phyloP scores from a whole-genome alignment of 2,113 vertebrate species.

The Prunella himalayana region DNA sequence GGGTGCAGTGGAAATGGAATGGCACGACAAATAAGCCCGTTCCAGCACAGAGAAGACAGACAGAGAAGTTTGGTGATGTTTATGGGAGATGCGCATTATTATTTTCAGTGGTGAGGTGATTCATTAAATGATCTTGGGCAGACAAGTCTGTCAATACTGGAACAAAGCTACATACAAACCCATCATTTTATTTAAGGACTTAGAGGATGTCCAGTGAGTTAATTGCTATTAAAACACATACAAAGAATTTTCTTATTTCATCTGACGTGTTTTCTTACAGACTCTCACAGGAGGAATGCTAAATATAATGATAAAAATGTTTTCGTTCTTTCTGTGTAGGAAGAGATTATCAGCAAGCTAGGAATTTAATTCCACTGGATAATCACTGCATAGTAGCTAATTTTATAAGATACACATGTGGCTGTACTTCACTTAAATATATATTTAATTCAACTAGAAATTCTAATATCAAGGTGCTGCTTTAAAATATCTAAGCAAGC shows the following conservation, averaged over 20 bases:
- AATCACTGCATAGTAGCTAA: background rate
- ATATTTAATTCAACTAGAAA: background rate
- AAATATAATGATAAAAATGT: background rate
- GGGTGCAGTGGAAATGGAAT: background rate
- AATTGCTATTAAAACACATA: background rate
- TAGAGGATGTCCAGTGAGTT: background rate
- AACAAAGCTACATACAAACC: background rate
- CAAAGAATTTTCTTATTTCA: background rate
- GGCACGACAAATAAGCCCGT: background rate
- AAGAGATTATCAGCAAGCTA: background rate
- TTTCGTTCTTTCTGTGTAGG: background rate
- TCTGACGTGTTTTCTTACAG: background rate
- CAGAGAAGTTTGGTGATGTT: background rate
- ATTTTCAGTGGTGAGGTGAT: background rate
- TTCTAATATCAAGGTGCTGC: background rate
- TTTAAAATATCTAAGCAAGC: background rate
- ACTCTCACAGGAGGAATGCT: background rate
- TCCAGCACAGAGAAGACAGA: background rate
- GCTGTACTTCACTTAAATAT: background rate
- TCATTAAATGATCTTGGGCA: background rate
- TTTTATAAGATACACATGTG: background rate
- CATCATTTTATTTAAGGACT: conserved; percentile 5
- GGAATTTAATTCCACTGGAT: background rate
- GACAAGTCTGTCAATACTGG: background rate
- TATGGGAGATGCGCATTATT: background rate